Evolutionary conservation across 2,113 vertebrate genomes (phyloP).

Genomic region (Rattus norvegicus): GRCr8 NC_086028.1:99806501-99807000

Average conservation of each 20-base stretch:
- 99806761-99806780: background rate
- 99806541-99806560: background rate
- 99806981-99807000: no score
- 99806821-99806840: no score
- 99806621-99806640: background rate
- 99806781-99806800: no score
- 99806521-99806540: background rate
- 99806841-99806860: no score
- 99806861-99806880: no score
- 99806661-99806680: background rate
- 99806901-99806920: no score
- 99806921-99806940: no score
- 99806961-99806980: no score
- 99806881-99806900: no score
- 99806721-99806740: background rate
- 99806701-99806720: background rate
- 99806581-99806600: background rate
- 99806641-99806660: rapidly evolving
- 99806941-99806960: no score
- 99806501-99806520: background rate
- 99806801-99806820: no score
- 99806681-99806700: rapidly evolving
- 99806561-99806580: background rate
- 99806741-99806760: background rate
- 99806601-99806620: rapidly evolving